Evolutionary conservation across 2,113 vertebrate genomes (phyloP).

Genomic region (Pelecanoides urinatrix): DNA sequence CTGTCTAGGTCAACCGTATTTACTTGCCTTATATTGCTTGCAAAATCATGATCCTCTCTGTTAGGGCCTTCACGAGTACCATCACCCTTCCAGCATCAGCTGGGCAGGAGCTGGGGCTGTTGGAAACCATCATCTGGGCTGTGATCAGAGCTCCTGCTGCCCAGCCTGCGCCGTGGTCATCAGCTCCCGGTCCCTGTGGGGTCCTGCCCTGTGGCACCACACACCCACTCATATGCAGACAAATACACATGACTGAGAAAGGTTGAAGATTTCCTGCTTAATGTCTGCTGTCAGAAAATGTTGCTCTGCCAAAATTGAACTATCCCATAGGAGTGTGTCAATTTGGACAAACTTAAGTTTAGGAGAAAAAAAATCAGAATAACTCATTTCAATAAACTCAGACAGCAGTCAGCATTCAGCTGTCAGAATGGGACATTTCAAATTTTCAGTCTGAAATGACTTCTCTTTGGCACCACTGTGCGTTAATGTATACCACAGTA

Average conservation of each 20-base stretch:
- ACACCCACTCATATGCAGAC: neutral
- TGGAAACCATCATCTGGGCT: neutral
- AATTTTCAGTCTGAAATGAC: neutral
- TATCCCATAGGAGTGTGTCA: neutral
- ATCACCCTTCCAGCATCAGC: neutral
- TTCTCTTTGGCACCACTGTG: neutral
- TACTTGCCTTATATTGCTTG: neutral
- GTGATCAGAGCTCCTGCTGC: neutral
- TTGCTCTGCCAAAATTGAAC: neutral
- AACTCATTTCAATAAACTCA: slow-evolving; percentile 14
- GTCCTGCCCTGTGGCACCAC: neutral
- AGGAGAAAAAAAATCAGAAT: neutral
- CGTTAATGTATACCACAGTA: neutral
- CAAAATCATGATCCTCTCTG: neutral
- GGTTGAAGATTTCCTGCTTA: neutral
- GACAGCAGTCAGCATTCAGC: neutral
- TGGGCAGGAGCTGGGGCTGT: neutral
- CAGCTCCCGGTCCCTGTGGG: neutral
- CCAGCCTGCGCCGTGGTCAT: fast-evolving
- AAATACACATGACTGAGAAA: neutral
- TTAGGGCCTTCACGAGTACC: neutral
- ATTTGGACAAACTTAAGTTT: neutral
- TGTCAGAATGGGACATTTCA: slow-evolving; percentile 35
- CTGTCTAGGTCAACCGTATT: neutral
- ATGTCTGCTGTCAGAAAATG: neutral